These are phyloP conservation scores for Sitta carolinensis DNA, from an alignment of 2,797 vertebrate genomes.

Conservation along the genomic window DNA sequence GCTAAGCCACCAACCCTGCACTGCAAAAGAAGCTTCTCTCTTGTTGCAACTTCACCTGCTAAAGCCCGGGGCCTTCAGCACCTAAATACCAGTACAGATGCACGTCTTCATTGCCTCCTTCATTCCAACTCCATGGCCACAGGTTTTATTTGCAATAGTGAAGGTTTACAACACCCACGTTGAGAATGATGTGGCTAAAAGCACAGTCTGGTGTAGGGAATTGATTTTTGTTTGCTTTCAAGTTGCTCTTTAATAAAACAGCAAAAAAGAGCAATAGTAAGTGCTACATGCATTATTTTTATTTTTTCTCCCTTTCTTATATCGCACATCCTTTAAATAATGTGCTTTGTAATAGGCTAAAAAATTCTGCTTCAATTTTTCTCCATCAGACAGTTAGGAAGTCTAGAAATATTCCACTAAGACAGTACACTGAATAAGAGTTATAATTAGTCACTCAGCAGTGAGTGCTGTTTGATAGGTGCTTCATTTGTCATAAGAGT, in stretches of 20 bases:
- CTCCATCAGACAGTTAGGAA: conserved; percentile 17
- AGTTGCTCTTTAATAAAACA: background rate
- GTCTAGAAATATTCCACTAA: conserved; percentile 36
- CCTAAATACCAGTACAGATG: background rate
- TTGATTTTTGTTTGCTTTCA: background rate
- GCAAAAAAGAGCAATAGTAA: background rate
- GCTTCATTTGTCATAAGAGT: background rate
- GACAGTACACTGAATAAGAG: background rate
- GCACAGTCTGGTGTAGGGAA: background rate
- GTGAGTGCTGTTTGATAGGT: background rate
- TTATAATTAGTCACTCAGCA: background rate
- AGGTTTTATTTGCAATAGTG: background rate
- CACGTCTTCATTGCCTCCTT: background rate
- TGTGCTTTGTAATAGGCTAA: background rate
- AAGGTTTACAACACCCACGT: background rate
- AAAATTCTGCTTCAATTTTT: conserved; percentile 38
- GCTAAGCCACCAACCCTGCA: background rate
- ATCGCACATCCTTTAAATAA: background rate
- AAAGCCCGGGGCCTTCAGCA: background rate
- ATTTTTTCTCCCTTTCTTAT: background rate
- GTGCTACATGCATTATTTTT: background rate
- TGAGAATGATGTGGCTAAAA: background rate
- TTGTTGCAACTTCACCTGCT: background rate
- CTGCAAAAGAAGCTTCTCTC: background rate
- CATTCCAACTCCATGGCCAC: background rate